Base-by-base conservation (phyloP, 2,888 invertebrate species). In the Hemistola chrysoprasaria region DNA sequence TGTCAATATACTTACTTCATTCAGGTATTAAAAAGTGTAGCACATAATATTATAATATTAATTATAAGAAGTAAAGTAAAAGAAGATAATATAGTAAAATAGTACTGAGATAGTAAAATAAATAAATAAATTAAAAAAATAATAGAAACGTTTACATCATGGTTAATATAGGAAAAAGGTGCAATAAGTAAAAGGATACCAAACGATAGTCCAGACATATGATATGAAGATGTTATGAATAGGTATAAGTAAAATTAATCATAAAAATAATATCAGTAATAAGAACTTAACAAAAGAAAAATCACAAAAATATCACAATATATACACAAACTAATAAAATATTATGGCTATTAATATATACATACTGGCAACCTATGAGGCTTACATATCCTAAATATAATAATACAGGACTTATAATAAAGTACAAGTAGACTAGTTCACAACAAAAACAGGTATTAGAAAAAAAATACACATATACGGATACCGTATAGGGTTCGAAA, bases 401-500 rank as follows among this genome's bases (percentile, higher is more conserved):
- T 16, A 16, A 59, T 45, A 50, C 44, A 70, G 56, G 65, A 76
- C 77, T 80, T 78, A 78, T 59, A 61, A 55, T 66, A 66, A 52
- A 65, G 56, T 66, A 70, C 65, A 52, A 65, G 56, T 66, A 70
- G 83, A 83, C 80, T 83, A 82, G 79, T 80, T 63, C 55, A 57
- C 64, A 64, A 50, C 60, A 55, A 58, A 63, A 55, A 62, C 50
- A 46, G 59, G 50, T 56, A 67, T 50, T 56, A 61, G 55, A 50
- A 54, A 69, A 78, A 50, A 78, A 72, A 76, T 79, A 84, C 78
- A 82, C 80, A 80, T 71, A 85, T 83, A 86, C 86, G 86, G 85
- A 86, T 86, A 78, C 86, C 87, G 85, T 87, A 86, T 71, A 76
- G 65, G 71, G 69, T 78, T 46, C 67, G 56, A 60, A 65, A 76